Evolutionary conservation across 1,140 invertebrate species (phyloP).

Genomic region (Cherax destructor): DNA sequence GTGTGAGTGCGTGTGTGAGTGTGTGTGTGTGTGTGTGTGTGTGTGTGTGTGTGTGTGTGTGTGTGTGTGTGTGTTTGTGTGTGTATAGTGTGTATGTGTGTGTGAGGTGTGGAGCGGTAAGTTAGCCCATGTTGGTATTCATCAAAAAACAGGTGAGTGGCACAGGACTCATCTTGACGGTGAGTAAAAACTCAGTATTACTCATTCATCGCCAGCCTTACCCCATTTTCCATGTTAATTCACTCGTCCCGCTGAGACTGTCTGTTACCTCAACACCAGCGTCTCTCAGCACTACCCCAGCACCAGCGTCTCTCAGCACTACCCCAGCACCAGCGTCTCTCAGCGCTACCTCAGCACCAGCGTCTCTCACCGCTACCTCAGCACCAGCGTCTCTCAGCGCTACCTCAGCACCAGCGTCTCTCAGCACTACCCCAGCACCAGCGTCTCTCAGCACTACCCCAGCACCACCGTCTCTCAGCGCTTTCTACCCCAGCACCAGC

Average conservation of each 20-base stretch:
- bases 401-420: too few species aligned
- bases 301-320: too few species aligned
- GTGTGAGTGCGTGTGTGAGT: not conserved
- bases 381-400: too few species aligned
- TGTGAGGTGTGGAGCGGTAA: not conserved
- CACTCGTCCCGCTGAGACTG: constrained; percentile 19
- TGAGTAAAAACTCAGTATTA: constrained; percentile 25
- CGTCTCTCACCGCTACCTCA: too few species aligned
- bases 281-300: too few species aligned
- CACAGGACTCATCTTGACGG: constrained; percentile 28
- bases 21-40: not conserved
- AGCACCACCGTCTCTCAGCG: too few species aligned
- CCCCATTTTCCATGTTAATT: constrained; percentile 45
- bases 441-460: too few species aligned
- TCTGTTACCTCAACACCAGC: not conserved
- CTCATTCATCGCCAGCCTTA: constrained; percentile 42
- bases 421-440: too few species aligned
- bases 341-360: too few species aligned
- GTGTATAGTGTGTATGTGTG: not conserved
- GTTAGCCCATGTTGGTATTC: constrained; percentile 11
- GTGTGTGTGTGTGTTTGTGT: not conserved
- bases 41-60: constrained; percentile 18
- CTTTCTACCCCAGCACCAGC: too few species aligned
- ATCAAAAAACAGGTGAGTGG: constrained; percentile 19
- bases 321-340: too few species aligned